These are phyloP conservation scores for Calephelis virginiensis DNA, from an alignment of 1,140 invertebrate species.

Conservation along the genomic window DNA sequence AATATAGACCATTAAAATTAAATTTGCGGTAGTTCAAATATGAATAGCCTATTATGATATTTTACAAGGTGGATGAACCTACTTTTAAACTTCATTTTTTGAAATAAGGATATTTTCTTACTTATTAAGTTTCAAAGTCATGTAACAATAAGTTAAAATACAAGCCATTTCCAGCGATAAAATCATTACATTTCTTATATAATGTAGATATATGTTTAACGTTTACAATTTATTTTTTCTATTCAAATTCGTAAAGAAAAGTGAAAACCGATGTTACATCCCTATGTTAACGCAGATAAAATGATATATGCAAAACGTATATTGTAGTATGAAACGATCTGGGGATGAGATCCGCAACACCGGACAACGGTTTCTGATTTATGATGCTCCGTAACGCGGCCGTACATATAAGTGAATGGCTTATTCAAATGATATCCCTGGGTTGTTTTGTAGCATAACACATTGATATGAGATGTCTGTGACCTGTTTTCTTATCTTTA, in stretches of 20 bases:
- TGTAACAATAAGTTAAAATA: no score
- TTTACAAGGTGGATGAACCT: no score
- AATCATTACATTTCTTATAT: not conserved
- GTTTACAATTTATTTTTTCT: not conserved
- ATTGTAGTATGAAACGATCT: constrained; percentile 25
- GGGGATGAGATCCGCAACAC: constrained; percentile 21
- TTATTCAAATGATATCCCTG: constrained; percentile 11
- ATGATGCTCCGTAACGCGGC: constrained; percentile 4
- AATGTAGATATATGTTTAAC: not conserved
- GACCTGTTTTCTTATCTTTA: not conserved
- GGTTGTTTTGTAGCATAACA: not conserved
- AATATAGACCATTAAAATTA: no score
- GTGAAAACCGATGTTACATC: not conserved
- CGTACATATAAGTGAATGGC: constrained; percentile 2
- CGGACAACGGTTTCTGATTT: constrained; percentile 22
- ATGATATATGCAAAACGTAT: constrained; percentile 18
- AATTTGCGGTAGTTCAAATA: no score
- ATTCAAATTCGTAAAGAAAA: not conserved
- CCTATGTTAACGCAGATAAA: not conserved
- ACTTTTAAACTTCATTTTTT: no score
- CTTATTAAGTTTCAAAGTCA: no score
- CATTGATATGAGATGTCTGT: constrained; percentile 8
- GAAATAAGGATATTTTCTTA: no score
- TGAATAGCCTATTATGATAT: no score
- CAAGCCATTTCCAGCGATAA: no score